Base-by-base conservation (phyloP, 2,888 invertebrate genomes). In the Epinotia bilunana region DNA sequence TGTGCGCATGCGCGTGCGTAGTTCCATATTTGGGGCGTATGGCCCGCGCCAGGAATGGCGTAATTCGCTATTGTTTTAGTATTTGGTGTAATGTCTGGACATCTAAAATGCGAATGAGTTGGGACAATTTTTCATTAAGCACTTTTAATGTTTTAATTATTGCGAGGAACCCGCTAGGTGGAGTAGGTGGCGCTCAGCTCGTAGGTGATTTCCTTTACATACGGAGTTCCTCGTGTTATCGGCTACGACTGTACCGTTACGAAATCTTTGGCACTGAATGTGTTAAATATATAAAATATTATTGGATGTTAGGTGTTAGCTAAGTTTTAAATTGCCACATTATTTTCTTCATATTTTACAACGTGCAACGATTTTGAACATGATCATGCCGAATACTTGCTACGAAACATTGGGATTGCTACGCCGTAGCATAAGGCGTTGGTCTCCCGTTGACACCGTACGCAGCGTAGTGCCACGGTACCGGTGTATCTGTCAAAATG, bases 31-130 rank as follows among this genome's bases (percentile, higher is more conserved):
- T 70, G 70, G 64, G 3, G 18, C 33, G 57, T 46, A 74, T 74
- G 74, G 74, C 69, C 33, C 64, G 72, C 74, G 49, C 49, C 63
- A 33, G 39, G 39, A 61, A 67, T 61, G 73, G 73, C 49, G 57
- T 58, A 60, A 74, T 64, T 70, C 20, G 63, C 74, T 60, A 74
- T 74, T 74, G 74, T 74, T 46, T 16, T 13, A 43, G 72, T 72
- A 65, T 65, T 64, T 46, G 28, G 16, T 39, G 12, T 60, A 20
- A 20, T 39, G 18, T 11, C 46, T n/a, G 6, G 64, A 46, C 23
- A 20, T 57, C 11, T 13, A n/a, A 69, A 58, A 55, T 13, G 28
- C 20, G 18, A 68, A 39, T 43, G 11, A 39, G 6, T 57, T 55
- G 1, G 6, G 28, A 62, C 46, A 20, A 20, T 18, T 13, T 16